phyloP scores from a whole-genome alignment of 2,888 invertebrate species.

The Patella pellucida region DNA sequence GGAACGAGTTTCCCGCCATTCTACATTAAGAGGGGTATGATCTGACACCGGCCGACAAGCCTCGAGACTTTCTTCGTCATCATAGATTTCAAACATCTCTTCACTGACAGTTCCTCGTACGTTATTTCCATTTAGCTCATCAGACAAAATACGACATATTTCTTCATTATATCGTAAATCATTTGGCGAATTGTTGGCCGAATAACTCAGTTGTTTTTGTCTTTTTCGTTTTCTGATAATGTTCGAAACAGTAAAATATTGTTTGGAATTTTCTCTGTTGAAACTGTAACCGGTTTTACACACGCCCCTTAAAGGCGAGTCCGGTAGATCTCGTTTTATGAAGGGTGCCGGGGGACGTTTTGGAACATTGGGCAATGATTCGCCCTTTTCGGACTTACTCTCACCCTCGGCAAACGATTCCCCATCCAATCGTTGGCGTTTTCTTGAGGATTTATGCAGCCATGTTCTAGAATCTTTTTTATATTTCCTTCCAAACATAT shows the following conservation, averaged over 20 bases:
- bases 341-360: neutral
- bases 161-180: neutral
- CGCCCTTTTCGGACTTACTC: neutral
- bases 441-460: slow-evolving; percentile 26
- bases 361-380: neutral
- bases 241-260: neutral
- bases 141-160: neutral
- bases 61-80: neutral
- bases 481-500: slow-evolving; percentile 17
- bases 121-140: neutral
- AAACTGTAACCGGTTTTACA: neutral
- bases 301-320: neutral
- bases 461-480: slow-evolving; percentile 29
- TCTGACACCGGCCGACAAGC: neutral
- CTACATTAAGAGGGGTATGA: neutral
- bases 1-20: neutral
- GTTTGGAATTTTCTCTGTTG: neutral
- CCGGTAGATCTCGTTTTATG: neutral
- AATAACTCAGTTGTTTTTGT: neutral
- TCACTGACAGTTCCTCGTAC: neutral
- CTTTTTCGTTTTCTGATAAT: neutral
- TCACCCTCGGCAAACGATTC: neutral
- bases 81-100: neutral
- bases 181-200: neutral
- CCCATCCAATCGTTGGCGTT: neutral